Percentiles rank a stretch among this genome's conserved stretches.
phyloP scores from a whole-genome alignment of 2,113 vertebrate species.

The Podarcis cretensis region DNA sequence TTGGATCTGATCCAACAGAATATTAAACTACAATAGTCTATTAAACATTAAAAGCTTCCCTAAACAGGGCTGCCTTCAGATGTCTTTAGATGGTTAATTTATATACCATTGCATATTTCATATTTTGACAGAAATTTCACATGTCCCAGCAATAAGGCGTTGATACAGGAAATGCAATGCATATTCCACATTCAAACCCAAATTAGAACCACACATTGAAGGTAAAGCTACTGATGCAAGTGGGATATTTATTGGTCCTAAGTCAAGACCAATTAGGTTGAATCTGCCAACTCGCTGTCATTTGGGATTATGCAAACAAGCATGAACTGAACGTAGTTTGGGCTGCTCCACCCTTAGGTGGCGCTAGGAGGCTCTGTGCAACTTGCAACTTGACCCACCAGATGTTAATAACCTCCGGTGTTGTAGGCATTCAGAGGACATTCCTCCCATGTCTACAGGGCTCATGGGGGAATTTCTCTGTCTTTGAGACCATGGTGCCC shows the following conservation, averaged over 20 bases:
- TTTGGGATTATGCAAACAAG: not conserved
- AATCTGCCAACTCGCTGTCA: not conserved
- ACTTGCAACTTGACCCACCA: not conserved
- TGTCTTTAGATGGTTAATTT: no score
- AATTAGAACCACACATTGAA: not conserved
- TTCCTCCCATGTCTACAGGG: not conserved
- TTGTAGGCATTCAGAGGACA: not conserved
- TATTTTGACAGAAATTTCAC: no score
- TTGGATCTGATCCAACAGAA: not conserved
- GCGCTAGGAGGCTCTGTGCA: not conserved
- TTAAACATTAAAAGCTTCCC: no score
- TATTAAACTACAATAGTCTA: no score
- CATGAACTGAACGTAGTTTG: no score
- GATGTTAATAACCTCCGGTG: not conserved
- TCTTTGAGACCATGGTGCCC: slow-evolving; percentile 45
- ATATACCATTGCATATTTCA: no score
- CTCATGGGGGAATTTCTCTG: slow-evolving; percentile 6
- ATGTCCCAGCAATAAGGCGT: no score
- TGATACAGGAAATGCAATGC: no score
- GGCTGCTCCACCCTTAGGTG: not conserved
- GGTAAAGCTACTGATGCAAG: not conserved
- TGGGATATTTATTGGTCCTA: not conserved
- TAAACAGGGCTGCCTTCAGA: no score
- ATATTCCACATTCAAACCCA: no score
- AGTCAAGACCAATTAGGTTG: fast-evolving